Conservation (phyloP, 2,797 vertebrate genomes). For the Cyprinella venusta region DNA sequence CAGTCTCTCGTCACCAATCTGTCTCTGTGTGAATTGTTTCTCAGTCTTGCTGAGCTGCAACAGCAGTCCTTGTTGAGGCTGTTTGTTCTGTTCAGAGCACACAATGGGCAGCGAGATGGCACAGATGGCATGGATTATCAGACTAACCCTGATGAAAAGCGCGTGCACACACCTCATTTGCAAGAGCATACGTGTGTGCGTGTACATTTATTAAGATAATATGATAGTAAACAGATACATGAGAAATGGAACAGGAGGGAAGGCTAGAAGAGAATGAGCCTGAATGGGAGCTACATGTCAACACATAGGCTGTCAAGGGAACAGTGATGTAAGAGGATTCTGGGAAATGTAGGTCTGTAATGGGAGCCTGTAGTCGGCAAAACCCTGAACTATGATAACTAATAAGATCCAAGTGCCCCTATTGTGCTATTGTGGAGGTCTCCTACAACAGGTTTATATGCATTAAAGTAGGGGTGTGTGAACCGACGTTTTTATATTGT, state of each 20-base stretch:
- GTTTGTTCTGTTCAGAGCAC: conserved; percentile 23
- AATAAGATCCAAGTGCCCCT: background rate
- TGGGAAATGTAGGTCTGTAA: conserved; percentile 28
- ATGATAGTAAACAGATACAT: background rate
- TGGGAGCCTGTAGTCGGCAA: background rate
- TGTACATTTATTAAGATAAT: background rate
- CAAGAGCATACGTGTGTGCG: background rate
- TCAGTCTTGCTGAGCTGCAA: conserved; percentile 9
- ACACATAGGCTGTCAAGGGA: background rate
- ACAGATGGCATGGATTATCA: conserved; percentile 50
- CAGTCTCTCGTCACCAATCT: background rate
- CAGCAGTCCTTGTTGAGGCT: background rate
- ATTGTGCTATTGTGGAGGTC: background rate
- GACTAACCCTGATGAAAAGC: conserved; percentile 18
- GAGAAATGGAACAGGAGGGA: conserved; percentile 1
- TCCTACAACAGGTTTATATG: background rate
- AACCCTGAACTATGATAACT: background rate
- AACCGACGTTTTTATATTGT: too few species aligned
- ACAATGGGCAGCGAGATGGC: conserved; percentile 19
- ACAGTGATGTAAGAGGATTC: conserved; percentile 14
- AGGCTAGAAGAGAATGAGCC: background rate
- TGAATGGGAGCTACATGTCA: background rate
- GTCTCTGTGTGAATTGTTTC: background rate
- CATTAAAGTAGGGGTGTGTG: background rate
- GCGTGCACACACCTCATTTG: background rate